Conservation (phyloP, 2,888 invertebrate genomes). For the Metopia argyrocephala region DNA sequence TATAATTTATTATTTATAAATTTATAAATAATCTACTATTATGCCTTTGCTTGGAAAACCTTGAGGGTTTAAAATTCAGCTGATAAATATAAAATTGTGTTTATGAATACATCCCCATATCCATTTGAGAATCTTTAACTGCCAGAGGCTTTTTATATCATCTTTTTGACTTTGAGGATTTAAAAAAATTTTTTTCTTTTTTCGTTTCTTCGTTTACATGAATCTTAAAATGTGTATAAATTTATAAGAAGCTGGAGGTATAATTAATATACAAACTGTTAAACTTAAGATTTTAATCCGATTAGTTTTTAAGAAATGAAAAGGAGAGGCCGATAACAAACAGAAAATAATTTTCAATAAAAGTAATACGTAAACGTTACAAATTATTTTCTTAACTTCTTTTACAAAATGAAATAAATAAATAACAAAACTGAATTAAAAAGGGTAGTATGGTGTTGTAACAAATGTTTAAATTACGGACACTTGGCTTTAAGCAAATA, state of each 20-base stretch:
- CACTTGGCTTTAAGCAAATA: not conserved
- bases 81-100: too few species aligned
- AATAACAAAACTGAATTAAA: not conserved
- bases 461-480: slow-evolving; percentile 37
- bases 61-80: too few species aligned
- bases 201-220: not conserved
- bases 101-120: too few species aligned
- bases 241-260: not conserved
- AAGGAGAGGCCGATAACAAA: not conserved
- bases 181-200: not conserved
- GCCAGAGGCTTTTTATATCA: too few species aligned
- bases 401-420: not conserved
- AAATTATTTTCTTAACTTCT: not conserved
- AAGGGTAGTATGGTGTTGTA: slow-evolving; percentile 44
- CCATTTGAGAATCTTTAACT: too few species aligned
- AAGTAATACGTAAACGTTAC: not conserved
- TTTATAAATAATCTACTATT: too few species aligned
- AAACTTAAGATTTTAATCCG: slow-evolving; percentile 56
- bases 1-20: too few species aligned
- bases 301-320: slow-evolving; percentile 55
- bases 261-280: not conserved
- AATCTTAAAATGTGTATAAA: not conserved
- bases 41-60: too few species aligned
- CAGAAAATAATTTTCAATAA: not conserved
- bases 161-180: too few species aligned